phyloP scores from a whole-genome alignment of 2,113 vertebrate genomes.

The Ciconia maguari region DNA sequence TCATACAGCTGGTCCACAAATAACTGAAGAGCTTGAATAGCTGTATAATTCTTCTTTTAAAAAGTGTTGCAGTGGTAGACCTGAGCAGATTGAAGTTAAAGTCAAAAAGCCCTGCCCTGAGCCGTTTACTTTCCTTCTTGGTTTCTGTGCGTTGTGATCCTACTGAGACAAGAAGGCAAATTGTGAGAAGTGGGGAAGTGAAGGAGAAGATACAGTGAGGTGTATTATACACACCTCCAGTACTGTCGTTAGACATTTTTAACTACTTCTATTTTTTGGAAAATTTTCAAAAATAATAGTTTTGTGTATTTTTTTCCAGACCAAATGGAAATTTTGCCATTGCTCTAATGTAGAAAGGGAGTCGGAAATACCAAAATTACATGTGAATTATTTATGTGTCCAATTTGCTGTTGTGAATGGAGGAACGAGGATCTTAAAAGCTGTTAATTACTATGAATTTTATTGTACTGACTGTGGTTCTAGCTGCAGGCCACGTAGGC shows the following conservation, averaged over 20 bases:
- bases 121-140: not conserved
- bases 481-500: not conserved
- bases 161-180: not conserved
- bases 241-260: not conserved
- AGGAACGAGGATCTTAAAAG: not conserved
- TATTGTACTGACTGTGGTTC: not conserved
- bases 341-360: conserved; percentile 36
- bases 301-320: not conserved
- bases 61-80: not conserved
- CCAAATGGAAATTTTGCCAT: conserved; percentile 39
- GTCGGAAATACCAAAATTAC: not conserved
- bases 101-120: not conserved
- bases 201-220: not conserved
- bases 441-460: not conserved
- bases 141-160: not conserved
- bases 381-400: not conserved
- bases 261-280: not conserved
- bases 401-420: not conserved
- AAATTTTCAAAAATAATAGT: not conserved
- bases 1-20: not conserved
- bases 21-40: not conserved
- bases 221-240: not conserved
- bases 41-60: not conserved
- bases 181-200: not conserved
- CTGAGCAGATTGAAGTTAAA: not conserved